Percentiles rank a stretch among this genome's conserved stretches.
Conservation (phyloP, 1,140 invertebrate species). For the Drosophila takahashii region DNA sequence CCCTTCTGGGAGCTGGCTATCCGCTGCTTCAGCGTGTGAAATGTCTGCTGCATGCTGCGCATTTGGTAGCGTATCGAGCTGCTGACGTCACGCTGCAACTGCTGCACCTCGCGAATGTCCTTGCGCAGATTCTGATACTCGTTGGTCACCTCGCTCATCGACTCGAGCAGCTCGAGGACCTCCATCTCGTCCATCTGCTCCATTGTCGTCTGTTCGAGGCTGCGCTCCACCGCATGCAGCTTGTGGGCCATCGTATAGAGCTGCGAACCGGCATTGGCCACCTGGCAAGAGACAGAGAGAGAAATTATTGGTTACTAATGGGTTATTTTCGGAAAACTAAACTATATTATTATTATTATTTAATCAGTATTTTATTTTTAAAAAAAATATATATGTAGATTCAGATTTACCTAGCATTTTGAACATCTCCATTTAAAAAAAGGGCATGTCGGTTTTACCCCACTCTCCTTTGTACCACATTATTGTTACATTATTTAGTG, state of each 20-base stretch:
- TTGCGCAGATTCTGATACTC: slow-evolving; percentile 87
- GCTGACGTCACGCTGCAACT: slow-evolving; percentile 87
- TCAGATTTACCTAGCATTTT: too few species aligned
- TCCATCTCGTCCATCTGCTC: slow-evolving; percentile 85
- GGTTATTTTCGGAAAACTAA: neutral
- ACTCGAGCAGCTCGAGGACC: slow-evolving; percentile 86
- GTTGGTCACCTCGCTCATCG: slow-evolving; percentile 86
- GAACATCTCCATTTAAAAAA: too few species aligned
- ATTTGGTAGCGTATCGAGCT: slow-evolving; percentile 85
- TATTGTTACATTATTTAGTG: too few species aligned
- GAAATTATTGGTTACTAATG: neutral
- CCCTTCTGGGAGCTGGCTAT: slow-evolving; percentile 66
- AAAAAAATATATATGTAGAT: too few species aligned
- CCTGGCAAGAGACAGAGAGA: slow-evolving; percentile 46
- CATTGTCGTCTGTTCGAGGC: slow-evolving; percentile 74
- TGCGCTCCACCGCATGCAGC: slow-evolving; percentile 79
- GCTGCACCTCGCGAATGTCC: slow-evolving; percentile 87
- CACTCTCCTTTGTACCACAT: too few species aligned
- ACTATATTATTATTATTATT: too few species aligned
- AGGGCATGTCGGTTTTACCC: too few species aligned
- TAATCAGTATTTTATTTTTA: too few species aligned
- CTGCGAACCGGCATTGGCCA: slow-evolving; percentile 79
- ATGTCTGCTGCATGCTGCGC: slow-evolving; percentile 81
- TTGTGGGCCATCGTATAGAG: slow-evolving; percentile 82
- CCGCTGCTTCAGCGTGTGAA: slow-evolving; percentile 78